Base-by-base conservation (phyloP, 2,888 invertebrate genomes). In the Pantelozetes paolii region DNA sequence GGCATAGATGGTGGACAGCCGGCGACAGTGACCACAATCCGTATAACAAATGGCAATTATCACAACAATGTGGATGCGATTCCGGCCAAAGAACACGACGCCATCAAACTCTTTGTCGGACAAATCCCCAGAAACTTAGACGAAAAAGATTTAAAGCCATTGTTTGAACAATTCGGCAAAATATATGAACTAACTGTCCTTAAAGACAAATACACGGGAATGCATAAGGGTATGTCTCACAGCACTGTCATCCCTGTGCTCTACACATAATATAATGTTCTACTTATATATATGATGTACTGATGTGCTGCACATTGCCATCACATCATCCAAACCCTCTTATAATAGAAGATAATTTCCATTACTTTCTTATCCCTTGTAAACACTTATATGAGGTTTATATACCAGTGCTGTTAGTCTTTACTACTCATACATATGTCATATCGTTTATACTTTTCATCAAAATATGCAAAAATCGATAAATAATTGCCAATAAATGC, bases 151-250 rank as follows among this genome's bases (percentile, higher is more conserved):
- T 85, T 94, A 36, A 85, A 92, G 71, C 93, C 93, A 45, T 89
- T 94, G 87, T 93, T 94, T 82, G 93, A 94, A 83, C 90, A 92
- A 83, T 94, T 91, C 80, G 94, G 94, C 74, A 91, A 91, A 83
- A 94, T 94, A 82, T 93, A 92, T 84, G 94, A 95, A 86, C 89
- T 95, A 81, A 92, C 93, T 77, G 91, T 95, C 75, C 88, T 95
- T 79, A 94, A 93, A 86, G 94, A 95, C 83, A 92, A 94, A 82
- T 90, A 91, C 86, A 94, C 94, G 75, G 94, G 94, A 78, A 91
- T 94, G 89, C 94, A 94, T 84, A 94, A 94, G 89, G 94, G 93
- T 91, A 82, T 82, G 86, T 81, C 2, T 6, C 15, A 57, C n/a
- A 57, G 23, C 26, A 57, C 28, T 57, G n/a, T n/a, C n/a, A n/a